Evolutionary conservation across 92 coral and sea anemone genomes (phyloP).

Genomic region (Porites rus): DNA sequence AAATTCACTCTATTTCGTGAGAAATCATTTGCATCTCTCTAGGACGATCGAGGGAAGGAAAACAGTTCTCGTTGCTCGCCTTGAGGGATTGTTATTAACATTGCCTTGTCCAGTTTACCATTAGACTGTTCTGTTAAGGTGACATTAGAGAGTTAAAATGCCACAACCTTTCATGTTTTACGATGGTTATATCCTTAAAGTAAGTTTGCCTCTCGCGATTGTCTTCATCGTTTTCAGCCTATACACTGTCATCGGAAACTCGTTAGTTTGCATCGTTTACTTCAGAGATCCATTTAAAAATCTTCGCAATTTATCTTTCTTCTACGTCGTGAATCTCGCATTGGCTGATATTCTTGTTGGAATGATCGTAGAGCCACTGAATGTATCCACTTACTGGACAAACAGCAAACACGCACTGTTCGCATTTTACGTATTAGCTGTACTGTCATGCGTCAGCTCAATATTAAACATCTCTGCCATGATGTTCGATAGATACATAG

Average conservation of each 20-base stretch:
- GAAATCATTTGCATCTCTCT: background rate
- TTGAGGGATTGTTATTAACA: background rate
- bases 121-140: background rate
- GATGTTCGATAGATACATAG: slow-evolving; percentile 78
- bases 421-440: slow-evolving; percentile 72
- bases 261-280: slow-evolving; percentile 70
- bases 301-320: slow-evolving; percentile 70
- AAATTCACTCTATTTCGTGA: background rate
- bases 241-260: slow-evolving; percentile 76
- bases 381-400: slow-evolving; percentile 82
- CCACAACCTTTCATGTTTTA: slow-evolving; percentile 67
- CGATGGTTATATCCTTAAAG: slow-evolving; percentile 77
- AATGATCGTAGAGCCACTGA: slow-evolving; percentile 74
- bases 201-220: slow-evolving; percentile 64
- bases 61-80: background rate
- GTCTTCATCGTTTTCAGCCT: slow-evolving; percentile 73
- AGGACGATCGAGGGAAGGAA: too few relatives aligned
- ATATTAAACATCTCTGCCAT: slow-evolving; percentile 79
- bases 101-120: background rate
- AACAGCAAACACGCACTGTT: slow-evolving; percentile 60
- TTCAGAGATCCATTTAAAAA: slow-evolving; percentile 76
- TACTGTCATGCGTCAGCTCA: slow-evolving; percentile 79
- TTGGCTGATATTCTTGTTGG: slow-evolving; percentile 84
- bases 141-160: slow-evolving; percentile 21
- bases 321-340: slow-evolving; percentile 73